Evolutionary conservation across 2,113 vertebrate species (phyloP), one percentile per base, ranked within the genome.

Genomic region (Nematolebias whitei): DNA sequence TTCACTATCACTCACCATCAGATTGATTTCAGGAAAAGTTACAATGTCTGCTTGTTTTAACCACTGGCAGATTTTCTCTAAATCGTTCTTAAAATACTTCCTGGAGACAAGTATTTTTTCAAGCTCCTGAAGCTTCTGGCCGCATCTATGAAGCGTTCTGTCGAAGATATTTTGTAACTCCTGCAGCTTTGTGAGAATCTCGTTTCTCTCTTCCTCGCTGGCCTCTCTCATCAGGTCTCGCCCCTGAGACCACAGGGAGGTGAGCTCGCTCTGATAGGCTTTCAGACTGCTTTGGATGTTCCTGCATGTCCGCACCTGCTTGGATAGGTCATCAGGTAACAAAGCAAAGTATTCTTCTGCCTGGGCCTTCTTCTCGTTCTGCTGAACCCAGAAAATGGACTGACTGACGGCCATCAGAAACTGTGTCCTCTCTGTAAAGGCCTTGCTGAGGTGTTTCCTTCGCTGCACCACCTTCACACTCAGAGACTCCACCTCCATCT

Each of bases 31-130:
- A 14, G 96, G 95, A 75, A 98, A 99, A 0, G 96, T 98, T 44
- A 97, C 64, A 4, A 96, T 96, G 74, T 98, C 97, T 16, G 95
- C 94, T 79, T 98, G 95, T 60, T 96, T 97, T 24, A 99, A 70
- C 98, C 98, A 99, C 63, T 95, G 94, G 44, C 94, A 95, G 10
- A 93, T 94, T 86, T 96, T 96, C 81, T 99, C 97, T 22, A 99
- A 87, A 80, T 99, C 98, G 32, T 93, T 93, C 88, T 97, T 97
- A 82, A 99, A 99, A 71, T 98, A 96, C 53, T 95, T 99, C 76
- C 98, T 91, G 7, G 94, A 95, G 60, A 97, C 94, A 11, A 95
- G 83, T 6, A 91, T 94, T 69, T 96, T 99, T 75, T 99, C 96
- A 1, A 99, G 92, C 72, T 97, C 95, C 82, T 98, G 94, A 1